These are phyloP conservation scores for Drosophila meridionalis DNA, from an alignment of 2,888 invertebrate species.

Conservation along the genomic window DNA sequence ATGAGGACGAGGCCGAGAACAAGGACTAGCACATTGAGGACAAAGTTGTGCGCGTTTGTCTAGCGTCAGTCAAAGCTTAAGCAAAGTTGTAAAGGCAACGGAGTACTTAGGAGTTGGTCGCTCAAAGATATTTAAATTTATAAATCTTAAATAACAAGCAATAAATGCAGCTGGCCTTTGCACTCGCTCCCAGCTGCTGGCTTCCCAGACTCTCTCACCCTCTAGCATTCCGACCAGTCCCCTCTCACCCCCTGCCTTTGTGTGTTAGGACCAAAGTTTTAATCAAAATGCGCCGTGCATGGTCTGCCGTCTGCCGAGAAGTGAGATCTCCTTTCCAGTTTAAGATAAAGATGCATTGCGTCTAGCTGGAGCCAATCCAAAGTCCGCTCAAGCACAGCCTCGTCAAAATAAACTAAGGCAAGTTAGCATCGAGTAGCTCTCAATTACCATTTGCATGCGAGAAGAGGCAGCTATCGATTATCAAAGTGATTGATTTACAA, in stretches of 20 bases:
- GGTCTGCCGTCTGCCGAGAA: conserved; percentile 41
- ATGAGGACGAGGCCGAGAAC: background rate
- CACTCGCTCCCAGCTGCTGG: conserved; percentile 5
- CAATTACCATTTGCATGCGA: conserved; percentile 1
- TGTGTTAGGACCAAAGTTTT: conserved; percentile 57
- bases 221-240: background rate
- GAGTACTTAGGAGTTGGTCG: conserved; percentile 73
- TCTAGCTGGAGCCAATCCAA: conserved; percentile 26
- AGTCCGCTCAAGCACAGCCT: conserved; percentile 40
- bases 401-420: conserved; percentile 47
- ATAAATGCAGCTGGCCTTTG: conserved; percentile 63
- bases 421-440: conserved; percentile 3
- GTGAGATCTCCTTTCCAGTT: conserved; percentile 46
- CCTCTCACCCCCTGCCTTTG: background rate
- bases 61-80: conserved; percentile 73
- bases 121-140: conserved; percentile 76
- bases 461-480: background rate
- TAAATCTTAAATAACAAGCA: conserved; percentile 79
- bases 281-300: conserved; percentile 69
- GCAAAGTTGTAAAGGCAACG: conserved; percentile 65
- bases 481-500: background rate
- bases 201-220: background rate
- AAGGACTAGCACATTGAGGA: conserved; percentile 52
- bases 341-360: background rate
- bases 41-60: conserved; percentile 71